phyloP scores from a whole-genome alignment of 2,888 invertebrate genomes.

The Schrankia costaestrigalis region DNA sequence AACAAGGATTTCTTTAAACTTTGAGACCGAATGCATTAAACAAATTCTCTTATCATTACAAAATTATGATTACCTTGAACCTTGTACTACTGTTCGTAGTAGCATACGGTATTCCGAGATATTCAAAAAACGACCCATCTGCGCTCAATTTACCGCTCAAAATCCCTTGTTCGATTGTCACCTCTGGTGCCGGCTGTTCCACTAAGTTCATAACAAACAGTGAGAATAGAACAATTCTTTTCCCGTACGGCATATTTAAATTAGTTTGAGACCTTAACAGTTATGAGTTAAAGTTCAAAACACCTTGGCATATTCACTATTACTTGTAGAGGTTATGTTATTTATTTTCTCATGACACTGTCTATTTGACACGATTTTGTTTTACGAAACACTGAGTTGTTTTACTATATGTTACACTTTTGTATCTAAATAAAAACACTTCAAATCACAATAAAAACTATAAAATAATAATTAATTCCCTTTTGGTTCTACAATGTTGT shows the following conservation, averaged over 20 bases:
- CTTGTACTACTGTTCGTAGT: constrained; percentile 52
- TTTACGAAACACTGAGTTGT: no score
- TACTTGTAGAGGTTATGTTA: constrained; percentile 17
- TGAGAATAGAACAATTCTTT: constrained; percentile 57
- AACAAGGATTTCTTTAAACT: not conserved
- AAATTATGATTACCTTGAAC: constrained; percentile 53
- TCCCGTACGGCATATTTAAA: constrained; percentile 49
- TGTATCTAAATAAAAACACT: no score
- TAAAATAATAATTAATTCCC: not conserved
- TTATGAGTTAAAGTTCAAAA: not conserved
- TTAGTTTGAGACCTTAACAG: no score
- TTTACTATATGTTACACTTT: no score
- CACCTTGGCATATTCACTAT: not conserved
- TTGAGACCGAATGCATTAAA: not conserved
- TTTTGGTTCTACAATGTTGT: not conserved
- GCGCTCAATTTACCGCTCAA: constrained; percentile 61
- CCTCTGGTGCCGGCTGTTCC: constrained; percentile 67
- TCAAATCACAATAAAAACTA: not conserved
- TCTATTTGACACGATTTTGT: no score
- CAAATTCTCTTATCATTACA: not conserved
- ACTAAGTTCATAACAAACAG: constrained; percentile 62
- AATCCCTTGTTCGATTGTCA: constrained; percentile 61
- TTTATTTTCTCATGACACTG: no score
- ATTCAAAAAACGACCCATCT: constrained; percentile 65
- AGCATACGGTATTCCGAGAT: constrained; percentile 68